phyloP scores from a whole-genome alignment of 2,888 invertebrate species.

The Camptogramma bilineatum region DNA sequence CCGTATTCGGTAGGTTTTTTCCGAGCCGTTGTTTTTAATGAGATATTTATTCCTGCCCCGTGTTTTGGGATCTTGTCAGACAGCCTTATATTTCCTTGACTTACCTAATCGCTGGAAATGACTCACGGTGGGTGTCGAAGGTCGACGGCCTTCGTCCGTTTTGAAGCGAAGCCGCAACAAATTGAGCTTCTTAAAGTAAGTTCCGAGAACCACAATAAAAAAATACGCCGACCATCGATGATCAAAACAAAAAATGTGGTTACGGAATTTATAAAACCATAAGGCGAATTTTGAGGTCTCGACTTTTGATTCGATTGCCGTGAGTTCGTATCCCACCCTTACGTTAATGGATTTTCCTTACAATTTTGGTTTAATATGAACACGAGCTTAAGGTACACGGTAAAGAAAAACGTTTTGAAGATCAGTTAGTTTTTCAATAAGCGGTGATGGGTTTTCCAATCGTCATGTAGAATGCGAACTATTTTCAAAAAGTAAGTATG shows the following conservation, averaged over 20 bases:
- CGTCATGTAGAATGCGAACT: too few species aligned
- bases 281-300: background rate
- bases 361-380: too few species aligned
- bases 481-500: too few species aligned
- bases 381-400: too few species aligned
- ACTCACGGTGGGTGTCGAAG: slow-evolving; percentile 56
- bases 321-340: too few species aligned
- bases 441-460: too few species aligned
- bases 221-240: slow-evolving; percentile 54
- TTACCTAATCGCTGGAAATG: slow-evolving; percentile 57
- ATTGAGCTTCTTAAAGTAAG: slow-evolving; percentile 63
- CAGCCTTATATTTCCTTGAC: slow-evolving; percentile 55
- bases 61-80: slow-evolving; percentile 40
- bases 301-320: too few species aligned
- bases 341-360: too few species aligned
- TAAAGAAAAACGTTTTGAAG: too few species aligned
- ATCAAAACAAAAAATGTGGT: slow-evolving; percentile 54
- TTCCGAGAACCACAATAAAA: slow-evolving; percentile 61
- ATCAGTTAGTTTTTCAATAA: too few species aligned
- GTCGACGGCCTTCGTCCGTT: slow-evolving; percentile 59
- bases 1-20: slow-evolving; percentile 14
- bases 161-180: slow-evolving; percentile 58
- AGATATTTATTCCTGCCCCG: slow-evolving; percentile 22
- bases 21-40: slow-evolving; percentile 30
- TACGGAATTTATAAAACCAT: slow-evolving; percentile 26